Evolutionary conservation across 2,888 invertebrate species (phyloP), one percentile per base, ranked within the genome.

Genomic region (Tetheella fluctuosa): DNA sequence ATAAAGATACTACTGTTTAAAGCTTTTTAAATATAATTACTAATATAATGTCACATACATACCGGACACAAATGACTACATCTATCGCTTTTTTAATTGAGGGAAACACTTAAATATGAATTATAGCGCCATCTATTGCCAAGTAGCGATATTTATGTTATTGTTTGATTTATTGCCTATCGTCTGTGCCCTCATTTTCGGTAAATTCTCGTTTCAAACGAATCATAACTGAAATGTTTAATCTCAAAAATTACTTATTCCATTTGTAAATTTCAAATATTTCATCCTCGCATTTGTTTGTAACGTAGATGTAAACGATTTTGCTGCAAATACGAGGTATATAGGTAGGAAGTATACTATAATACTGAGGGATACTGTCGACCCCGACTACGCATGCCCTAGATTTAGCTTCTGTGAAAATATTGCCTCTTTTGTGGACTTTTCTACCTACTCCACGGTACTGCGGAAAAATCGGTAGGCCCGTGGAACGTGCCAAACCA

Each of bases 401-500:
- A 90, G 76, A 86, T 91, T 82, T 78, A 70, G 73, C 34, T 88
- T 88, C 83, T 80, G 79, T 81, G 83, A 81, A 90, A 88, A 87
- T 80, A 80, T 80, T 69, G 78, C 77, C 73, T 84, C 86, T 86
- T 88, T 89, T 89, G 88, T 88, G 70, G 76, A 80, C 79, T 82
- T 82, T 82, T 76, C 77, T 78, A 79, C 73, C 48, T 48, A 48
- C 48, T 20, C 17, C 20, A 2, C 20, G 48, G 48, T 48, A 20
- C 48, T 48, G 76, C 79, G 77, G 77, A 79, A 87, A 90, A 91
- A 87, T 86, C 80, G 79, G 85, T 84, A 84, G 87, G 88, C 88
- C 77, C 68, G 74, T 70, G 73, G 74, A 79, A 82, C 85, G 89
- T 90, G 91, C 91, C 91, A 91, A 91, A 91, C 88, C 81, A 71